These are phyloP conservation scores for Neosilurus mollespiculum DNA, from an alignment of 2,797 vertebrate genomes.

Conservation along the genomic window DNA sequence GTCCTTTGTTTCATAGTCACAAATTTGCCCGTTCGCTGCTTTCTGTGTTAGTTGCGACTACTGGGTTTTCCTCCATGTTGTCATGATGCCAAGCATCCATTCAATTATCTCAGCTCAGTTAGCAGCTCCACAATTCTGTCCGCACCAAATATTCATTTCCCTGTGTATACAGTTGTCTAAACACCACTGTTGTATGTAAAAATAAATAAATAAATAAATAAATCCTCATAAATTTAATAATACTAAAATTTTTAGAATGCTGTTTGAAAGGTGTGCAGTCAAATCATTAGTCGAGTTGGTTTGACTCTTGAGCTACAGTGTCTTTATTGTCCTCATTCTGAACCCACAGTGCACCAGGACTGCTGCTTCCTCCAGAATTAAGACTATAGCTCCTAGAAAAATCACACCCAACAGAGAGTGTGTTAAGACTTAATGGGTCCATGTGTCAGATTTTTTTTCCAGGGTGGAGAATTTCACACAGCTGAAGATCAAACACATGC, in stretches of 20 bases:
- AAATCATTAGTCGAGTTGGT: neutral
- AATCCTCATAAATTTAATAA: neutral
- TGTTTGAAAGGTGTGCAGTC: neutral
- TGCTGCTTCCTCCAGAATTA: constrained; percentile 28
- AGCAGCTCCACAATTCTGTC: neutral
- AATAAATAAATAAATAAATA: too few relatives aligned
- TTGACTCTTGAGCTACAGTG: neutral
- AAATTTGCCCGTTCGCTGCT: neutral
- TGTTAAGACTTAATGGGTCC: constrained; percentile 29
- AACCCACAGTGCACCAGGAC: constrained; percentile 2
- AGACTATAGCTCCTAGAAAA: constrained; percentile 10
- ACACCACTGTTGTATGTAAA: neutral
- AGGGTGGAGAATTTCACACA: constrained; percentile 55
- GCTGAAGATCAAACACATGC: constrained; percentile 60
- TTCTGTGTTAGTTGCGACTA: neutral
- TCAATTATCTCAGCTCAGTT: neutral
- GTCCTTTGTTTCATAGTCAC: neutral
- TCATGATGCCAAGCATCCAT: neutral
- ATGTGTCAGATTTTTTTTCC: constrained; percentile 50
- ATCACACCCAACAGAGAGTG: constrained; percentile 23
- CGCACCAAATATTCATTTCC: neutral
- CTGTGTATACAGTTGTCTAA: too few relatives aligned
- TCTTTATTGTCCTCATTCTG: constrained; percentile 10
- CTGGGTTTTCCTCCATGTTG: neutral
- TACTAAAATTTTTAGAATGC: neutral